These are phyloP conservation scores for Platyura marginata DNA, from an alignment of 1,140 invertebrate genomes.

Conservation along the genomic window DNA sequence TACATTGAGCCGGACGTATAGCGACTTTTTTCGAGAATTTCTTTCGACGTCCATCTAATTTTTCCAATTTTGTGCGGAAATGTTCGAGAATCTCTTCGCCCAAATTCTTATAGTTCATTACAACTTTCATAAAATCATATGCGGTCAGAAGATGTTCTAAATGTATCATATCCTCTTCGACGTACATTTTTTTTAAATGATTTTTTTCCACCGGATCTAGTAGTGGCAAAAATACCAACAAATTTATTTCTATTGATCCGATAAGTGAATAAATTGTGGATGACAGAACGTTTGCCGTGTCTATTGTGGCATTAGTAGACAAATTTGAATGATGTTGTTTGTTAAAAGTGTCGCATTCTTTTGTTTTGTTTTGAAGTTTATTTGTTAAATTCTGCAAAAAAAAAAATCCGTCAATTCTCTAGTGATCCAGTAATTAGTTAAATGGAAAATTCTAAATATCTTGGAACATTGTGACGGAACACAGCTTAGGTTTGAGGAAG, in stretches of 20 bases:
- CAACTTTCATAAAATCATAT: conserved; percentile 18
- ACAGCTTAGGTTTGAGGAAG: too few species aligned
- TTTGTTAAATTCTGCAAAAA: too few species aligned
- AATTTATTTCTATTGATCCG: conserved; percentile 23
- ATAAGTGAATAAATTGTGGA: conserved; percentile 10
- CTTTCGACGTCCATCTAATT: conserved; percentile 17
- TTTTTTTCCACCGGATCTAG: conserved; percentile 62
- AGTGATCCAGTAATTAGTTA: too few species aligned
- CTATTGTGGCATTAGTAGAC: too few species aligned
- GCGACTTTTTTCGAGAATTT: conserved; percentile 28
- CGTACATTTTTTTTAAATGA: conserved; percentile 41
- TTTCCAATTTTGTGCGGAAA: conserved; percentile 16
- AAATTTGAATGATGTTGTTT: too few species aligned
- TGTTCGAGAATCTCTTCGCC: conserved; percentile 13
- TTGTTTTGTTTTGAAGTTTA: too few species aligned
- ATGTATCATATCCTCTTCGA: conserved; percentile 36
- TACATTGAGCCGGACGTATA: conserved; percentile 30
- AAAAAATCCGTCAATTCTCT: too few species aligned
- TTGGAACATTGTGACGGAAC: too few species aligned
- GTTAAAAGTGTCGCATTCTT: too few species aligned
- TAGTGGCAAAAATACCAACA: conserved; percentile 28
- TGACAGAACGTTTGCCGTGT: too few species aligned
- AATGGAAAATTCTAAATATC: too few species aligned
- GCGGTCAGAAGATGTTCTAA: conserved; percentile 8
- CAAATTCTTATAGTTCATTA: conserved; percentile 17